phyloP scores from a whole-genome alignment of 1,140 invertebrate species.

The roundworm (Caenorhabditis elegans) region WBcel235 BX284606.5:6334001-6334500 shows the following conservation, averaged over 20 bases:
- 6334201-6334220: constrained; percentile 8
- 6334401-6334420: constrained; percentile 65
- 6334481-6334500: constrained; percentile 61
- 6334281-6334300: too few species aligned
- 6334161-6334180: neutral
- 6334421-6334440: constrained; percentile 66
- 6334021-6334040: too few species aligned
- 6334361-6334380: constrained; percentile 46
- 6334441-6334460: constrained; percentile 64
- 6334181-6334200: constrained; percentile 25
- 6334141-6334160: constrained; percentile 12
- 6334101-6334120: neutral
- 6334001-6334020: too few species aligned
- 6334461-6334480: constrained; percentile 61
- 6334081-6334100: neutral
- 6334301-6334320: neutral
- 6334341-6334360: constrained; percentile 38
- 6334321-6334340: constrained; percentile 38
- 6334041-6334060: neutral
- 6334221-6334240: neutral
- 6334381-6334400: constrained; percentile 48
- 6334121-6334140: constrained; percentile 9
- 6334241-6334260: neutral
- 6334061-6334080: neutral
- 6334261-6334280: neutral